Percentiles rank a stretch among this genome's conserved stretches.
Conservation (phyloP, 1,140 invertebrate genomes). For the Apis florea region DNA sequence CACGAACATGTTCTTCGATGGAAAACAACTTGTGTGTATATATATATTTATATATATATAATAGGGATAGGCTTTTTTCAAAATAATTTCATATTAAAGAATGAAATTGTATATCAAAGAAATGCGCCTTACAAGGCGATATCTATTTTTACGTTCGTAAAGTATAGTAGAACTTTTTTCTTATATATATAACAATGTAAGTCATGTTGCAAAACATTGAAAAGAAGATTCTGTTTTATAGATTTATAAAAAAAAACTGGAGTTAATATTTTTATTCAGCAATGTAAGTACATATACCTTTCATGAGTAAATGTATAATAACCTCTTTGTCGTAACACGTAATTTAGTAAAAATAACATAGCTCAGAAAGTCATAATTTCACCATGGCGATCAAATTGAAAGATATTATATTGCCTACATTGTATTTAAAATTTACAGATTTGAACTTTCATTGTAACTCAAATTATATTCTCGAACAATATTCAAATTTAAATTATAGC, state of each 20-base stretch:
- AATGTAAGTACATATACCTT: too few relatives aligned
- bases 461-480: neutral
- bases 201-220: too few relatives aligned
- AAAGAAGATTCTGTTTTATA: too few relatives aligned
- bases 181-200: too few relatives aligned
- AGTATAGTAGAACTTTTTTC: neutral
- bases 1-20: neutral
- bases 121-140: neutral
- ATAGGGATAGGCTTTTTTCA: neutral
- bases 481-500: neutral
- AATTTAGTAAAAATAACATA: neutral
- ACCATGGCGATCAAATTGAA: neutral
- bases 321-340: neutral
- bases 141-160: neutral
- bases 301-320: neutral
- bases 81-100: neutral
- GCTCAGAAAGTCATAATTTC: neutral
- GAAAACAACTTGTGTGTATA: neutral
- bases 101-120: neutral
- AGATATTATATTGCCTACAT: neutral
- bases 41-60: too few relatives aligned
- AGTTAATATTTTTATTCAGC: too few relatives aligned
- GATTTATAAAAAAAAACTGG: too few relatives aligned
- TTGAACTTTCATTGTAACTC: neutral
- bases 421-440: neutral